Percentiles rank a stretch among this genome's conserved stretches.
Evolutionary conservation across 2,113 vertebrate species (phyloP).

Genomic region (Microtus pennsylvanicus): DNA sequence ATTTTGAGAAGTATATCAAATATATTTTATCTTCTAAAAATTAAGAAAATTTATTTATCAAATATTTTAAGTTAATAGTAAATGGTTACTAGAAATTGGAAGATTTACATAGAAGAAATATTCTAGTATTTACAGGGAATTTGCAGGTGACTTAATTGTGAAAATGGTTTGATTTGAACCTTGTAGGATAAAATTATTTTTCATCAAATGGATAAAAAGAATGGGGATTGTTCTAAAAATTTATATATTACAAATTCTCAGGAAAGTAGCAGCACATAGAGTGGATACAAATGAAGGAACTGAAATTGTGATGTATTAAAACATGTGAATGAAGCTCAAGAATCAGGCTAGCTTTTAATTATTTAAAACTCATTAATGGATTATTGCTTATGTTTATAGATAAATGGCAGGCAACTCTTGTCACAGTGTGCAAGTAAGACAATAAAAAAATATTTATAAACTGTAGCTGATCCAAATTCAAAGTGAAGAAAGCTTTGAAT

Average conservation of each 20-base stretch:
- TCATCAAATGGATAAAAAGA: background rate
- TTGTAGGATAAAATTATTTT: background rate
- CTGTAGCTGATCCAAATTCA: background rate
- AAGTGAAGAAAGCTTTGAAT: background rate
- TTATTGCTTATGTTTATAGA: background rate
- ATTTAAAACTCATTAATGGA: background rate
- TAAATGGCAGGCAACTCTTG: background rate
- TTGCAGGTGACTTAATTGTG: background rate
- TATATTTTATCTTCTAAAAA: background rate
- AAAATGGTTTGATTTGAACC: background rate
- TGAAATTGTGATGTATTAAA: background rate
- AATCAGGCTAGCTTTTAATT: background rate
- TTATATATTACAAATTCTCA: background rate
- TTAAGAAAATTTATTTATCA: background rate
- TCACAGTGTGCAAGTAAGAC: background rate
- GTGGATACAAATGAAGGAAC: background rate
- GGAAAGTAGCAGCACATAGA: background rate
- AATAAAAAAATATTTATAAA: background rate
- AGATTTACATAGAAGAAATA: background rate
- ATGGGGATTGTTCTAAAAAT: background rate
- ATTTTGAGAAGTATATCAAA: background rate
- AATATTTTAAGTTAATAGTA: slow-evolving; percentile 31
- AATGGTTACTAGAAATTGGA: background rate
- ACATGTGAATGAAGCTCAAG: background rate
- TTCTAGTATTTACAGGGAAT: background rate